Evolutionary conservation across 2,113 vertebrate genomes (phyloP).

Genomic region (Lathamus discolor): DNA sequence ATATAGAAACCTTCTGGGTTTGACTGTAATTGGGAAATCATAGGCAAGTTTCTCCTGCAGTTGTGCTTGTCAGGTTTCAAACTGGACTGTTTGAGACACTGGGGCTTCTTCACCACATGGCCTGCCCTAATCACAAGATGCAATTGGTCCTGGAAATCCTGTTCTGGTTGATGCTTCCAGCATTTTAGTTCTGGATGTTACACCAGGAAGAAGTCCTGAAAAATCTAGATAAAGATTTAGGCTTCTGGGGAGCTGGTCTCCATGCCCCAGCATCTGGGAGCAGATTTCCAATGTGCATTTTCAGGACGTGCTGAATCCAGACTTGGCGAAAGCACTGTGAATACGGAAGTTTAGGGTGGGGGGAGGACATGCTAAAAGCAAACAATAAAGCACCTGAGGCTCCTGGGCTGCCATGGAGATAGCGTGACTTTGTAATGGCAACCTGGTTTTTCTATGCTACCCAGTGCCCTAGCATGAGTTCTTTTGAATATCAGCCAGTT

Average conservation of each 20-base stretch:
- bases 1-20: neutral
- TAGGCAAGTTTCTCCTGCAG: neutral
- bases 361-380: rapidly evolving
- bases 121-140: neutral
- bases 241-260: neutral
- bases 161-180: neutral
- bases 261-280: neutral
- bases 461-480: neutral
- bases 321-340: neutral
- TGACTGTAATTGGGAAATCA: neutral
- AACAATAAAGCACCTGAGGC: neutral
- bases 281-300: neutral
- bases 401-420: neutral
- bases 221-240: neutral
- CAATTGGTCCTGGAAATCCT: neutral
- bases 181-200: neutral
- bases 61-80: neutral
- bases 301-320: neutral
- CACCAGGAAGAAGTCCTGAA: neutral
- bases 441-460: neutral
- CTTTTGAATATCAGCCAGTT: neutral
- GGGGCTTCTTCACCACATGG: neutral
- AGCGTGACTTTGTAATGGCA: neutral
- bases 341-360: neutral
- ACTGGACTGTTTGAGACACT: neutral